These are phyloP conservation scores for Nasonovia ribisnigri DNA, from an alignment of 2,888 invertebrate genomes.

Conservation along the genomic window DNA sequence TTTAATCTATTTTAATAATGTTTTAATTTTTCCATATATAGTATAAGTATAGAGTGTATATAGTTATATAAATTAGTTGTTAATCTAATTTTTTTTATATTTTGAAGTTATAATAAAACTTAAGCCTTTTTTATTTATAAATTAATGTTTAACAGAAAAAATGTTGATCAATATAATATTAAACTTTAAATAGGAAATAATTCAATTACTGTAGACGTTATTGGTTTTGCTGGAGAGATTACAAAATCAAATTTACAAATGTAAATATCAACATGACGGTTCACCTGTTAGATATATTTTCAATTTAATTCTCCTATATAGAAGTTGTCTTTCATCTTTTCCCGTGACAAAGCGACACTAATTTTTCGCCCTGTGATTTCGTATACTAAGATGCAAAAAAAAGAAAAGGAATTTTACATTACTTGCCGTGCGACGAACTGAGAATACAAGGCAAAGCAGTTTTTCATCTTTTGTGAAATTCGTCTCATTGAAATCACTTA, in stretches of 20 bases:
- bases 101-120: not conserved
- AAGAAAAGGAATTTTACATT: slow-evolving; percentile 52
- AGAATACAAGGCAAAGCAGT: slow-evolving; percentile 39
- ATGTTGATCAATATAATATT: not conserved
- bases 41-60: no score
- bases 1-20: not conserved
- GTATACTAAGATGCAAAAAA: slow-evolving; percentile 30
- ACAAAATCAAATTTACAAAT: slow-evolving; percentile 34
- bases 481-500: slow-evolving; percentile 65
- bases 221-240: not conserved
- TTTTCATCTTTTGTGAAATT: slow-evolving; percentile 65
- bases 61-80: not conserved
- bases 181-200: not conserved
- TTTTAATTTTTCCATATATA: not conserved
- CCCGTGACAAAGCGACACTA: slow-evolving; percentile 52
- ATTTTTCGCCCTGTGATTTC: slow-evolving; percentile 60
- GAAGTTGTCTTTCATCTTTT: slow-evolving; percentile 50
- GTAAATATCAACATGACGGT: slow-evolving; percentile 53
- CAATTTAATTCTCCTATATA: slow-evolving; percentile 11
- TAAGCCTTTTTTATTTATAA: not conserved
- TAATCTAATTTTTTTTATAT: not conserved
- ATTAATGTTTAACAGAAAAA: not conserved
- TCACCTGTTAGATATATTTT: slow-evolving; percentile 41
- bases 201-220: not conserved
- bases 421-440: slow-evolving; percentile 24